Evolutionary conservation across 2,797 vertebrate species (phyloP).

Genomic region (Girardinus metallicus): DNA sequence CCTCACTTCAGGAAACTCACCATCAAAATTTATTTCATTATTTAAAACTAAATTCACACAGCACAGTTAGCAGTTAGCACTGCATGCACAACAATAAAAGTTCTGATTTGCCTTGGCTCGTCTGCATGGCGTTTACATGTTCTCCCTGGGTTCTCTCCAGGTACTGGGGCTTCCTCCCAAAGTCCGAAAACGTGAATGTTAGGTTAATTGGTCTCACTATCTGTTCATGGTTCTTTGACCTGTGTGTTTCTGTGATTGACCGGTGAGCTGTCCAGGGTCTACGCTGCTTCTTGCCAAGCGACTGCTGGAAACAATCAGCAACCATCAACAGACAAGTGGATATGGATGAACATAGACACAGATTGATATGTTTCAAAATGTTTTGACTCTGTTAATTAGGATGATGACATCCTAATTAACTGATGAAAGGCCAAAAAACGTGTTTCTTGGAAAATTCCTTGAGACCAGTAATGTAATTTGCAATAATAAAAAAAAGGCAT

Average conservation of each 20-base stretch:
- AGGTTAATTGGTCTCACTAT: background rate
- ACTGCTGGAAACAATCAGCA: background rate
- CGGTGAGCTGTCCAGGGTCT: background rate
- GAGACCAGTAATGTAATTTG: background rate
- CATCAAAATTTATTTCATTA: background rate
- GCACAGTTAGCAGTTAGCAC: background rate
- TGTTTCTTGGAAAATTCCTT: background rate
- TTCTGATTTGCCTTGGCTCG: background rate
- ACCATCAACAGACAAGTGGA: background rate
- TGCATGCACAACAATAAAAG: background rate
- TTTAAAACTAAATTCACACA: background rate
- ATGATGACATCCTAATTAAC: background rate
- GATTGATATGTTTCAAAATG: background rate
- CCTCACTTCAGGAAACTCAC: background rate
- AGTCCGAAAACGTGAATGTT: background rate
- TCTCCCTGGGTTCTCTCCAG: background rate
- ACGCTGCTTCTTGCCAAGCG: background rate
- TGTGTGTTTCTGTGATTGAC: background rate
- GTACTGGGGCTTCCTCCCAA: background rate
- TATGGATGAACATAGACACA: background rate
- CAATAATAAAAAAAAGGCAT: background rate
- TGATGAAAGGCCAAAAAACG: background rate
- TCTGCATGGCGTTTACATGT: background rate
- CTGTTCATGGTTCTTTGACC: background rate
- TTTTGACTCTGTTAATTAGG: background rate